Evolutionary conservation across 2,888 invertebrate genomes (phyloP).

Genomic region (Abrostola tripartita): DNA sequence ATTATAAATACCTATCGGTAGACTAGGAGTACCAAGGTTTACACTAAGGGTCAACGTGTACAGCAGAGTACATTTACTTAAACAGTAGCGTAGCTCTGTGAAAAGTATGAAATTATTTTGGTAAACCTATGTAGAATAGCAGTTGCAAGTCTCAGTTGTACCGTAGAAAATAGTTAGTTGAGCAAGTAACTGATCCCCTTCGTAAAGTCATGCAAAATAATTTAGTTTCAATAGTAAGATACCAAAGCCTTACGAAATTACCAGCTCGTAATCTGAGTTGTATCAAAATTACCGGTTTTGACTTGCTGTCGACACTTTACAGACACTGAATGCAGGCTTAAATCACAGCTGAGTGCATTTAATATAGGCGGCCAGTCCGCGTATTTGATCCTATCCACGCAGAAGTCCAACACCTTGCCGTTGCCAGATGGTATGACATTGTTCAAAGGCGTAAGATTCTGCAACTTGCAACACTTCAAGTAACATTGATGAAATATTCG

Average conservation of each 20-base stretch:
- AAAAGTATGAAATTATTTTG: too few species aligned
- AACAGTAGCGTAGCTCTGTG: too few species aligned
- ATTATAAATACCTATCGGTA: too few species aligned
- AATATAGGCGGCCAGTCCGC: slow-evolving; percentile 93
- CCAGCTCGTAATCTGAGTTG: slow-evolving; percentile 14
- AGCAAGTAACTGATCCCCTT: not conserved
- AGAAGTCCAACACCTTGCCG: slow-evolving; percentile 90
- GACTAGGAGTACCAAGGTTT: too few species aligned
- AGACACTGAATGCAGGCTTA: slow-evolving; percentile 90
- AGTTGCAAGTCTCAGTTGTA: too few species aligned
- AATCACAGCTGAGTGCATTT: slow-evolving; percentile 91
- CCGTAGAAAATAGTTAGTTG: not conserved
- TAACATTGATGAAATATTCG: slow-evolving; percentile 86
- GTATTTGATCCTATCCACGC: slow-evolving; percentile 92
- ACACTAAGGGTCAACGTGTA: too few species aligned
- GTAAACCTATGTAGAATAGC: too few species aligned
- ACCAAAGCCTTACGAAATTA: slow-evolving; percentile 13
- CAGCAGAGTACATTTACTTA: too few species aligned
- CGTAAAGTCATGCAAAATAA: not conserved
- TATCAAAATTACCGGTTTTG: slow-evolving; percentile 75
- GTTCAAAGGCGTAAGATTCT: slow-evolving; percentile 80
- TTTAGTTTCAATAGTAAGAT: not conserved
- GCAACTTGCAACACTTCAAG: slow-evolving; percentile 84
- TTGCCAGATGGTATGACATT: slow-evolving; percentile 80
- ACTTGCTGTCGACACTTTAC: slow-evolving; percentile 89